These are phyloP conservation scores for Drosophila ercepeae DNA, from an alignment of 1,140 invertebrate genomes.

Conservation along the genomic window DNA sequence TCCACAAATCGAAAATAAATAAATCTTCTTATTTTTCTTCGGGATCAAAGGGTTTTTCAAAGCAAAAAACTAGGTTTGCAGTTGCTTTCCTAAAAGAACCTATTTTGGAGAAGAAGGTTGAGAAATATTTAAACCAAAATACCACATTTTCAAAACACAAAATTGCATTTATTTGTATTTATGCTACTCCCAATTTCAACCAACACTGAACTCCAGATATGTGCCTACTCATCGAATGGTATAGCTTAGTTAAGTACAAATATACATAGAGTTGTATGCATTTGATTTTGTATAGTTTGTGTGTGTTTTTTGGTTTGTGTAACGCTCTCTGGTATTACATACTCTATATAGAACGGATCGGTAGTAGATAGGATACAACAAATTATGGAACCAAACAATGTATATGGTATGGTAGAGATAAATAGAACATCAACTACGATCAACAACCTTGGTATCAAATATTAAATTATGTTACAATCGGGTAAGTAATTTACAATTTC, in stretches of 20 bases:
- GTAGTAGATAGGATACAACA: constrained; percentile 40
- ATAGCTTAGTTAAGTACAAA: constrained; percentile 47
- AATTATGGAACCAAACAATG: constrained; percentile 54
- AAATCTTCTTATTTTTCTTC: too few species aligned
- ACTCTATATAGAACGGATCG: constrained; percentile 38
- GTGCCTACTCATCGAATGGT: constrained; percentile 48
- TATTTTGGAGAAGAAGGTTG: too few species aligned
- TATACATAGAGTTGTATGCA: constrained; percentile 10
- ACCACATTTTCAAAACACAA: constrained; percentile 29
- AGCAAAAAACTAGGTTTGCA: too few species aligned
- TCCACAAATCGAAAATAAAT: background rate
- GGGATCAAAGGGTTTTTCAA: too few species aligned
- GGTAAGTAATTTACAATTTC: constrained; percentile 38
- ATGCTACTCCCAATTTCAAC: constrained; percentile 35
- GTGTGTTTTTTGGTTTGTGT: constrained; percentile 13
- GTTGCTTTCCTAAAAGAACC: too few species aligned
- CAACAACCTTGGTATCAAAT: constrained; percentile 56
- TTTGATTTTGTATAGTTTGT: constrained; percentile 12
- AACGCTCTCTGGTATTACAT: constrained; percentile 33
- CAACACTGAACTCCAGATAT: constrained; percentile 52
- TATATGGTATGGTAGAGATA: constrained; percentile 23
- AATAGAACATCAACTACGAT: constrained; percentile 47
- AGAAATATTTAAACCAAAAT: background rate
- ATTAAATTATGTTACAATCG: constrained; percentile 45
- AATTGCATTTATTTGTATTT: constrained; percentile 37